A percentile compares a stretch with the other conserved stretches of the same genome.
Evolutionary conservation across 2,888 invertebrate genomes (phyloP).

Genomic region (Tryphoninae sp.): DNA sequence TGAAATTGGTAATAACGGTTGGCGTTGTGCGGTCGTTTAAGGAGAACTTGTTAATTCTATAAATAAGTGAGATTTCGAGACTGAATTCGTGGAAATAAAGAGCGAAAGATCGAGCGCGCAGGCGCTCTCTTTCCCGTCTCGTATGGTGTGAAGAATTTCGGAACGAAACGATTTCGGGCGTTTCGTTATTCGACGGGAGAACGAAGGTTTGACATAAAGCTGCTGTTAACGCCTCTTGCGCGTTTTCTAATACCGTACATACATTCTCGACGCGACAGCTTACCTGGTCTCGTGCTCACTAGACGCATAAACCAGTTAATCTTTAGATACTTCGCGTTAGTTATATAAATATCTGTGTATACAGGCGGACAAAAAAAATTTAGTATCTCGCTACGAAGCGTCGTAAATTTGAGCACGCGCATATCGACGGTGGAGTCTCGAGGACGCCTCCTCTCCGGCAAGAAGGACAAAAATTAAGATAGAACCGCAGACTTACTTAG

Average conservation of each 20-base stretch:
- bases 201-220: conserved; percentile 49
- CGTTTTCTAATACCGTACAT: conserved; percentile 42
- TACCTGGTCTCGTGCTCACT: conserved; percentile 43
- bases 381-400: conserved; percentile 36
- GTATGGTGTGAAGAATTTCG: conserved; percentile 52
- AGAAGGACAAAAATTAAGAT: conserved; percentile 43
- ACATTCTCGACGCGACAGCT: conserved; percentile 18
- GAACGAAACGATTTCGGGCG: conserved; percentile 57
- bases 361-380: conserved; percentile 38
- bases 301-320: conserved; percentile 61
- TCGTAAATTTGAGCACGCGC: conserved; percentile 37
- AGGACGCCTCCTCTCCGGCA: conserved; percentile 21
- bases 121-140: background rate
- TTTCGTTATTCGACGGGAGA: conserved; percentile 7
- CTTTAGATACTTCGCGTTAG: conserved; percentile 46
- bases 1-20: background rate
- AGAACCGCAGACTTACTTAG: conserved; percentile 30
- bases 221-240: conserved; percentile 39
- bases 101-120: conserved; percentile 19
- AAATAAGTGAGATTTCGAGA: conserved; percentile 62
- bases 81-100: conserved; percentile 63
- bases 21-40: background rate
- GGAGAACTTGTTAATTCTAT: conserved; percentile 38
- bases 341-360: conserved; percentile 6
- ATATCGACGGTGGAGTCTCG: conserved; percentile 25